Conservation (phyloP, 1,140 invertebrate genomes). For the Solen grandis region DNA sequence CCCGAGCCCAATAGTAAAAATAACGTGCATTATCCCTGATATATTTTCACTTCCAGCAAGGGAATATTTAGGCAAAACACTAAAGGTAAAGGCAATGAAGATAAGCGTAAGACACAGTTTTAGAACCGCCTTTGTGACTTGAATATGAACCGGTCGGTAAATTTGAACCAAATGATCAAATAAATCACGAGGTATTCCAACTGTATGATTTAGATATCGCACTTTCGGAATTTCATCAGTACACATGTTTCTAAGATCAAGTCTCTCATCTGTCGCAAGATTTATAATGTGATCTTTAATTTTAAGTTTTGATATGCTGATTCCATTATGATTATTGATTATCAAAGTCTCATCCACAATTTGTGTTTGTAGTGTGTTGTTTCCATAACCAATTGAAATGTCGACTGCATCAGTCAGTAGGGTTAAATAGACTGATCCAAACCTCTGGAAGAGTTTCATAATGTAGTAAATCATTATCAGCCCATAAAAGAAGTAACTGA, state of each 20-base stretch:
- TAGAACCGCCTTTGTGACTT: conserved; percentile 3
- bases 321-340: neutral
- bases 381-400: neutral
- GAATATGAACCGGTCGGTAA: conserved; percentile 17
- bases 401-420: conserved; percentile 17
- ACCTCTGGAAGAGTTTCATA: conserved; percentile 3
- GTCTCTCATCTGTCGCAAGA: neutral
- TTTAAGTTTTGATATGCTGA: neutral
- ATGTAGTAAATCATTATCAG: conserved; percentile 22
- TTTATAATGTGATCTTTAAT: neutral
- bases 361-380: neutral
- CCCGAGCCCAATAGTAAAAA: conserved; percentile 15
- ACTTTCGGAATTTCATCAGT: neutral
- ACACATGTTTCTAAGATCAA: neutral
- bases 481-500: conserved; percentile 23
- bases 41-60: neutral
- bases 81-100: neutral
- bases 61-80: neutral
- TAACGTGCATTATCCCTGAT: conserved; percentile 33
- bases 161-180: neutral
- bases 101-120: conserved; percentile 3
- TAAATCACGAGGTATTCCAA: conserved; percentile 14
- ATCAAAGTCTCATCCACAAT: neutral
- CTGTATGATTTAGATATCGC: neutral
- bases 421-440: conserved; percentile 19